Evolutionary conservation across 2,888 invertebrate species (phyloP), one percentile per base, ranked within the genome.

Genomic region (Heteromurus nitidus): DNA sequence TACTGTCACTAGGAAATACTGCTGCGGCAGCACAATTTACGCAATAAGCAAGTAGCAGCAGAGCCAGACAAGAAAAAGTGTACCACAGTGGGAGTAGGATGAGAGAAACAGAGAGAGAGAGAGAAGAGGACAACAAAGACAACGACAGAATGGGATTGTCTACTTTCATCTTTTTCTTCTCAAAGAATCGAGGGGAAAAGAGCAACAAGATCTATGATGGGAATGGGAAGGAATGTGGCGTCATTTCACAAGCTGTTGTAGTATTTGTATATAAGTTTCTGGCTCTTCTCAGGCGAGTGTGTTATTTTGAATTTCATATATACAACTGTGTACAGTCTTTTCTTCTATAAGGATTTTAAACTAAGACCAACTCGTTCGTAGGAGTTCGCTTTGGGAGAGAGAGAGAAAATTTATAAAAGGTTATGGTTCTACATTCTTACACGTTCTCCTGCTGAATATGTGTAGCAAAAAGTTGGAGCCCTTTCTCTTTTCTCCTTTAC

Each of bases 121-220:
- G 3, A n/a, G 42, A 22, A 44, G 9, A 58, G 13, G 22, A n/a
- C 18, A n/a, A 64, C 64, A 64, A 2, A 42, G 36, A 67, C 44
- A 67, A 47, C 18, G 69, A 69, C 69, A 44, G 44, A 69, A 50
- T 53, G 69, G 69, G 69, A 69, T 69, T 67, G 44, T 67, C 64
- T 36, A 64, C 42, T 64, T 64, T 28, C 47, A 44, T 67, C 67
- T 50, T 16, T 44, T 44, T 26, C 44, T n/a, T 50, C 11, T 50
- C 50, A 62, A 31, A 64, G 42, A 64, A 20, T 42, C 1, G 60
- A 30, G 64, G 20, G 47, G 53, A 42, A 69, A 28, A 26, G 68
- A 55, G 50, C 69, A 70, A 62, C 47, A 58, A 79, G 72, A 79
- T 79, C 16, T 79, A 79, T 62, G 55, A 79, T 72, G 79, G 65